Evolutionary conservation across 2,888 invertebrate genomes (phyloP).

Genomic region (Drosophila kokeensis): DNA sequence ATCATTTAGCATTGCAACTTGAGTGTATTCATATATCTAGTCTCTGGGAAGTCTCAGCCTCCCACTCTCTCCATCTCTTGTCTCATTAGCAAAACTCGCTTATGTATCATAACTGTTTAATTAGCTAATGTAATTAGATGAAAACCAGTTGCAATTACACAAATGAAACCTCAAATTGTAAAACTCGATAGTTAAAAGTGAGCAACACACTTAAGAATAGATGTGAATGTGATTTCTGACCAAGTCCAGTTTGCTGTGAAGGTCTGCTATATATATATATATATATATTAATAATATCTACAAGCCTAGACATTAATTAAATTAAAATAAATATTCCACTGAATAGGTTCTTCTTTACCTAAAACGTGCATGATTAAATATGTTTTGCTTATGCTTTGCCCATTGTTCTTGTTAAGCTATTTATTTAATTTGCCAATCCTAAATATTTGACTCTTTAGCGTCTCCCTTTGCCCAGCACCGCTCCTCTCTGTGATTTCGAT

Average conservation of each 20-base stretch:
- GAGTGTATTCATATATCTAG: conserved; percentile 48
- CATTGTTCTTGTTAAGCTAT: conserved; percentile 40
- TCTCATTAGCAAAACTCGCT: conserved; percentile 20
- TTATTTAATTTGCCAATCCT: conserved; percentile 52
- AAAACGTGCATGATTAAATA: conserved; percentile 51
- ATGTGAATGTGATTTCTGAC: conserved; percentile 36
- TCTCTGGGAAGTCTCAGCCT: not conserved
- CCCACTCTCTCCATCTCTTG: not conserved
- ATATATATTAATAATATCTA: conserved; percentile 30
- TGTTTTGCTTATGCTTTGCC: conserved; percentile 11
- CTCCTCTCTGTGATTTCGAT: conserved; percentile 33
- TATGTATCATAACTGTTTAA: conserved; percentile 32
- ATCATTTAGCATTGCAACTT: conserved; percentile 54
- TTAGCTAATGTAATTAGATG: conserved; percentile 29
- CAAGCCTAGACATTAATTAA: conserved; percentile 52
- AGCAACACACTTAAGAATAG: conserved; percentile 9
- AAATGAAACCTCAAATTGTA: conserved; percentile 17
- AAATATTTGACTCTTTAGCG: conserved; percentile 15
- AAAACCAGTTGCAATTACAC: conserved; percentile 30
- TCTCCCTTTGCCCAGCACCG: not conserved
- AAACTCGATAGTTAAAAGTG: conserved; percentile 5
- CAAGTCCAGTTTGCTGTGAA: conserved; percentile 39
- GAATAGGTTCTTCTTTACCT: conserved; percentile 12
- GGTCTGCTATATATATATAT: conserved; percentile 38
- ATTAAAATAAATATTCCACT: not conserved